A percentile compares a stretch with the other conserved stretches of the same genome.
These are phyloP conservation scores for Phalacrocorax brasilianus DNA, from an alignment of 2,113 vertebrate genomes.

Conservation along the genomic window DNA sequence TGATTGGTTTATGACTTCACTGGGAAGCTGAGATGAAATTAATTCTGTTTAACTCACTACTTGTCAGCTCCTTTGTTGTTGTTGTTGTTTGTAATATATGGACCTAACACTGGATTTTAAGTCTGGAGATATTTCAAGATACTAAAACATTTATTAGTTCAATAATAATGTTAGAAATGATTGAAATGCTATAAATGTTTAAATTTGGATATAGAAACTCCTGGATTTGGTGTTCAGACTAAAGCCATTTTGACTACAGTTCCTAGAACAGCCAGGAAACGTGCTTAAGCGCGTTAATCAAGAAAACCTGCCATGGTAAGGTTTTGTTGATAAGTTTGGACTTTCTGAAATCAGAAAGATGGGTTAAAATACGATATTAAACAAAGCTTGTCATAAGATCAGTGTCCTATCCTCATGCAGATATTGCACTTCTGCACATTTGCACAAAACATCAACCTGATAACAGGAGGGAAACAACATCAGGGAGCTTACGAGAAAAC, in stretches of 20 bases:
- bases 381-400: background rate
- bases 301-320: background rate
- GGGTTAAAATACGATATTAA: slow-evolving; percentile 6
- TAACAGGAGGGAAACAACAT: background rate
- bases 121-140: slow-evolving; percentile 44
- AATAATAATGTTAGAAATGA: slow-evolving; percentile 44
- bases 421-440: background rate
- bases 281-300: background rate
- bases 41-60: slow-evolving; percentile 55
- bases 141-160: slow-evolving; percentile 52
- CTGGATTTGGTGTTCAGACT: slow-evolving; percentile 2
- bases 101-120: slow-evolving; percentile 24
- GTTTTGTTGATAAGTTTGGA: slow-evolving; percentile 14
- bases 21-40: slow-evolving; percentile 51
- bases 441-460: background rate
- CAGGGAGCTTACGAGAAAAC: background rate
- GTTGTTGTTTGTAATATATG: slow-evolving; percentile 43
- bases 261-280: background rate
- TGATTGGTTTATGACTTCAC: slow-evolving; percentile 57
- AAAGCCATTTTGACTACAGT: background rate
- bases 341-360: slow-evolving; percentile 27
- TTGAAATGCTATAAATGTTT: slow-evolving; percentile 52
- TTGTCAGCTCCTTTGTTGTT: slow-evolving; percentile 54
- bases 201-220: background rate
- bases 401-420: background rate